Base-by-base conservation (phyloP, 2,888 invertebrate genomes). In the Elegia similella region DNA sequence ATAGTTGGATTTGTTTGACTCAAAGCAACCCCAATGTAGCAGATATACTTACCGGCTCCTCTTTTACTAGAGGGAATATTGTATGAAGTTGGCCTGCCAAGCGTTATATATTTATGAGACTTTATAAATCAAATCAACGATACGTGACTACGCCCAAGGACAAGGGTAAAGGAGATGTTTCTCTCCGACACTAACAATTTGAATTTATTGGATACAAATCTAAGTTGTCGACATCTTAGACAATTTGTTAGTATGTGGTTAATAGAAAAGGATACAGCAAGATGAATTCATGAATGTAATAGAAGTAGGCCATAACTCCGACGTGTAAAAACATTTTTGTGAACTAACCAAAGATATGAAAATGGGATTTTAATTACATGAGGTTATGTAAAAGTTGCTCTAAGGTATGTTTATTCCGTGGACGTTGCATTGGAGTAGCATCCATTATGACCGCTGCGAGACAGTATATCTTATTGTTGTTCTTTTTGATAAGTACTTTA, bases 111-210 rank as follows among this genome's bases (percentile, higher is more conserved):
- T n/a, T 10, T 46, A 46, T 46, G 23, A 46, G 23, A 46, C 23
- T 46, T 46, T 46, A 23, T 23, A 46, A 46, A 46, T 46, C 46
- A 46, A 46, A 46, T 46, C 46, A 23, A 44, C 17, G 38, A 44
- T 15, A 44, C 16, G 17, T 23, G 23, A n/a, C 12, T 17, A 6
- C 46, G 12, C 10, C 17, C 46, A 23, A 46, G 23, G 17, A 17
- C 44, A 44, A 42, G 17, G 17, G 8, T 44, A 44, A 44, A 44
- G 16, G 0, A 17, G 0, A 17, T 12, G 38, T 38, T 38, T 38
- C 38, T 38, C 5, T n/a, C 38, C 38, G n/a, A 38, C 38, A n/a
- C 38, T 38, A 38, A 38, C 12, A 38, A 38, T 38, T 38, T 38
- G 12, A 12, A 12, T 38, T 38, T 10, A 13, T 43, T n/a, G 13